Conservation (phyloP, 2,113 vertebrate genomes). For the Nettapus auritus region DNA sequence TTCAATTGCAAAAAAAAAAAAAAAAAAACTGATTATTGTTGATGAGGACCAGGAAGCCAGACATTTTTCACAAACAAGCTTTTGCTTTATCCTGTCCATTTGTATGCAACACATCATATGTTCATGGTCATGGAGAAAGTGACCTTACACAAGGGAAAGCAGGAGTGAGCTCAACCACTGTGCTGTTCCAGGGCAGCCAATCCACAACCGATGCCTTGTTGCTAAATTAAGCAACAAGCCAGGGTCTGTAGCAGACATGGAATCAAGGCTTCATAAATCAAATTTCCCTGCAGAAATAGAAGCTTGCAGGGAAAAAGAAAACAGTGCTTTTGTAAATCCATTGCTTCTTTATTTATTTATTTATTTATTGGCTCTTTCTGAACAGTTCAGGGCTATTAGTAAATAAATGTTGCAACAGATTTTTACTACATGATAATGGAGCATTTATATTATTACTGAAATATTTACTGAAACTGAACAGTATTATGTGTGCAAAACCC, state of each 20-base stretch:
- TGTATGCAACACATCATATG: conserved; percentile 45
- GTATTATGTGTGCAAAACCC: conserved; percentile 20
- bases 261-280: conserved; percentile 67
- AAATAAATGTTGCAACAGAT: conserved; percentile 31
- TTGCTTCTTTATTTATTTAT: not conserved
- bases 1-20: not conserved
- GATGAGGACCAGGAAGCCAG: not conserved
- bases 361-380: not conserved
- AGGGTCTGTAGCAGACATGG: conserved; percentile 46
- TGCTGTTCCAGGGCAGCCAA: conserved; percentile 49
- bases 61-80: conserved; percentile 4
- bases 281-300: conserved; percentile 52
- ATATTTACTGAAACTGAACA: conserved; percentile 35
- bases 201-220: conserved; percentile 8
- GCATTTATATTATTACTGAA: conserved; percentile 26
- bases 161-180: conserved; percentile 31
- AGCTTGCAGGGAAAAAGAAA: conserved; percentile 46
- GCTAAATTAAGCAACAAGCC: conserved; percentile 70
- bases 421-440: conserved; percentile 29
- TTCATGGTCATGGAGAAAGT: conserved; percentile 35
- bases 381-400: conserved; percentile 9
- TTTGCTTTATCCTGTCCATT: conserved; percentile 26
- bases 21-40: not conserved
- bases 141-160: conserved; percentile 44
- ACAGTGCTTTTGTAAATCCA: conserved; percentile 31